Evolutionary conservation across 2,113 vertebrate genomes (phyloP), one percentile per base, ranked within the genome.

Genomic region (Clarias macrocephalus): DNA sequence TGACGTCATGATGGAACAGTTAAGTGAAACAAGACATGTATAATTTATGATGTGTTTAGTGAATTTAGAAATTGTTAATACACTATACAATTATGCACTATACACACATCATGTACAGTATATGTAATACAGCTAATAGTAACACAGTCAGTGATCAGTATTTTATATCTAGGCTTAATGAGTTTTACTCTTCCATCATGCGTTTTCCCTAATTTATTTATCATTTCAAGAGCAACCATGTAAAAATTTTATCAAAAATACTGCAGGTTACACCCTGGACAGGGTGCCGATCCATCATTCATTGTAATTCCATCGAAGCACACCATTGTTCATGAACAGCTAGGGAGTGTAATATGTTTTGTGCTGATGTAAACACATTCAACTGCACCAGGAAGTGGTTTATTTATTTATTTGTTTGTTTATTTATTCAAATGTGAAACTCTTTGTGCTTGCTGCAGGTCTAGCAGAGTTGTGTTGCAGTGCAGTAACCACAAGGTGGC

Each of bases 401-500:
- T 52, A 37, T 12, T 62, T 62, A 81, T 37, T 60, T 37, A 30
- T 18, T 21, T 19, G 42, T 42, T 23, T 42, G 1, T 59, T 73
- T 23, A 11, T 33, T 30, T 11, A 19, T 48, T 48, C 7, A 25
- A 72, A 56, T 57, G 6, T 19, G 15, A 1, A 30, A 16, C 18
- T 8, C 54, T 30, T 30, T 28, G 30, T 57, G 8, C 12, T 33
- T 57, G 8, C 12, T 33, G 52, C 12, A 8, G 1, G 5, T 52
- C 18, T 57, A 11, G 16, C 15, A 19, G 73, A 37, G 30, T 23
- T 23, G 59, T 81, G 28, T 42, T 59, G 5, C 54, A 75, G 7
- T 30, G 3, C 25, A 0, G 23, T 82, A 10, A 2, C 83, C 86
- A 82, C 52, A 28, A 77, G 83, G 75, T 89, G 86, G 60, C 88